These are phyloP conservation scores for Nomada ruficornis DNA, from an alignment of 2,888 invertebrate species.

Conservation along the genomic window DNA sequence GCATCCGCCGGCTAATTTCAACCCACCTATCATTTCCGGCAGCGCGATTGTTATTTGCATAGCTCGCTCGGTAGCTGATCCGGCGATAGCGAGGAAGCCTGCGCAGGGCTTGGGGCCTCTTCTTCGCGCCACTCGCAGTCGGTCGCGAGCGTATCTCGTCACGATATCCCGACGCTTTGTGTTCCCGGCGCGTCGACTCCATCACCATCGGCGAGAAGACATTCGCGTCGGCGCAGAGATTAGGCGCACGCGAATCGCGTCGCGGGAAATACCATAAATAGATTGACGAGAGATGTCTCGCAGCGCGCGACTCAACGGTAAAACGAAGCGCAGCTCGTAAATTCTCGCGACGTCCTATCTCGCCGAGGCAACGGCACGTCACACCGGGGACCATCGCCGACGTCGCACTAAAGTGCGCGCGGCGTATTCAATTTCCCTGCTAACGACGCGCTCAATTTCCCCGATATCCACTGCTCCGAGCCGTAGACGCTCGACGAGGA, in stretches of 20 bases:
- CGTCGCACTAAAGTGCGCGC: no score
- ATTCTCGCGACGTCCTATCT: constrained; percentile 1
- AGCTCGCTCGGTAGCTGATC: constrained; percentile 38
- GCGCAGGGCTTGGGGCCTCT: constrained; percentile 22
- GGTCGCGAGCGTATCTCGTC: constrained; percentile 23
- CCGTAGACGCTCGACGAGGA: not conserved
- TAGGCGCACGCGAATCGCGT: constrained; percentile 20
- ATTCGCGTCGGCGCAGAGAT: constrained; percentile 47
- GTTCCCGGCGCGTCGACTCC: constrained; percentile 43
- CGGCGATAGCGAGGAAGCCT: constrained; percentile 27
- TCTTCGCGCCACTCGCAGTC: constrained; percentile 17
- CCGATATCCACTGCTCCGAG: not conserved
- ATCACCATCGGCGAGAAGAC: constrained; percentile 28
- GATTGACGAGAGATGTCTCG: constrained; percentile 1
- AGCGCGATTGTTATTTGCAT: constrained; percentile 47
- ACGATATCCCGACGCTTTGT: constrained; percentile 25
- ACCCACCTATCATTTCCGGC: constrained; percentile 37
- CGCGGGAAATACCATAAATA: constrained; percentile 10
- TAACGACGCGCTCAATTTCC: not conserved
- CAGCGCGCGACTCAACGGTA: constrained; percentile 21
- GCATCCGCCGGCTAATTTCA: constrained; percentile 38
- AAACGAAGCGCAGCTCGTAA: constrained; percentile 18
- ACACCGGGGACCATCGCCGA: no score
- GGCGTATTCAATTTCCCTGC: not conserved
- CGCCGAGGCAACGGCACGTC: no score